phyloP scores from a whole-genome alignment of 2,113 vertebrate species.

The Tragelaphus scriptus region DNA sequence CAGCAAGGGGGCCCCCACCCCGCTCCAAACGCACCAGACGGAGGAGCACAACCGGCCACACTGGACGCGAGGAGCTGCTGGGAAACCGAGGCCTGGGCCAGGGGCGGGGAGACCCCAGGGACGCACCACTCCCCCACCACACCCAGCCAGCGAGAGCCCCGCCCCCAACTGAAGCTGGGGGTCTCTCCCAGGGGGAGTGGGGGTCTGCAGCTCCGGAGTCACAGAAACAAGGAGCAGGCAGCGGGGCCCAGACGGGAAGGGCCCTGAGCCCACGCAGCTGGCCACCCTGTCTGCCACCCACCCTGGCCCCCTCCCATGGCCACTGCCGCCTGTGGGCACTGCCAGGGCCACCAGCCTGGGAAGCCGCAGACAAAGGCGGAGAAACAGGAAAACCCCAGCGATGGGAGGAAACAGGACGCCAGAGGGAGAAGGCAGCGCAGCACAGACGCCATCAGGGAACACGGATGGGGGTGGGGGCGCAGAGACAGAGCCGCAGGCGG shows the following conservation, averaged over 20 bases:
- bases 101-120: neutral
- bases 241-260: neutral
- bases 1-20: too few relatives aligned
- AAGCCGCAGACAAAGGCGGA: neutral
- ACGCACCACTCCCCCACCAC: neutral
- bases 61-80: neutral
- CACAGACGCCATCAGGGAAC: too few relatives aligned
- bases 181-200: neutral
- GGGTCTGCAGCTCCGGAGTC: accelerated
- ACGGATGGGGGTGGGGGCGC: accelerated
- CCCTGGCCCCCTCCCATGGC: too few relatives aligned
- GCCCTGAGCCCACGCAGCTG: neutral
- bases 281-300: neutral
- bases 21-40: neutral
- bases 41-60: neutral
- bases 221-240: neutral
- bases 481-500: neutral
- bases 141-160: neutral
- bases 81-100: neutral
- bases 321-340: neutral
- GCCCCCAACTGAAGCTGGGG: neutral
- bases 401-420: too few relatives aligned
- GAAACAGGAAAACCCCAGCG: neutral
- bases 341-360: neutral
- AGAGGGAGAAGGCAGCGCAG: accelerated